phyloP scores from a whole-genome alignment of 2,797 vertebrate genomes.

The Oceanodroma leucorhoa region DNA sequence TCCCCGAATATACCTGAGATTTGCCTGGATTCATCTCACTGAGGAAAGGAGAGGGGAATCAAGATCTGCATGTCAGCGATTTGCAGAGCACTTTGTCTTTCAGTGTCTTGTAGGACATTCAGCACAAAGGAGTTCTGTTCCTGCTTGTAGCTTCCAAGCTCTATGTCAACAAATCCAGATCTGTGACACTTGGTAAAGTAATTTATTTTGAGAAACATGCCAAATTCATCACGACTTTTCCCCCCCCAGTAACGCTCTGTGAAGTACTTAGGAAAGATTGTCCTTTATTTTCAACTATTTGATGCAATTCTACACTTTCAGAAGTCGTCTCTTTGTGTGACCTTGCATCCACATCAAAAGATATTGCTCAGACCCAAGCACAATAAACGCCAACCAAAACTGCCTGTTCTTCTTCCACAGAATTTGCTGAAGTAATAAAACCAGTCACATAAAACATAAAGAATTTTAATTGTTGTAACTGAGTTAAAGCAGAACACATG shows the following conservation, averaged over 20 bases:
- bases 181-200: background rate
- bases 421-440: background rate
- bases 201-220: background rate
- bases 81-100: background rate
- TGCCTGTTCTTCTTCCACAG: rapidly evolving
- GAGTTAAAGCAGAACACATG: background rate
- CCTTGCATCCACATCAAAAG: background rate
- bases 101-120: background rate
- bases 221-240: background rate
- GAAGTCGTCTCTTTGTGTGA: rapidly evolving
- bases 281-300: background rate
- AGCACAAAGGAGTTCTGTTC: background rate
- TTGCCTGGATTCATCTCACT: background rate
- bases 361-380: background rate
- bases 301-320: background rate
- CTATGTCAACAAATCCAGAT: background rate
- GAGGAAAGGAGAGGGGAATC: background rate
- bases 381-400: background rate
- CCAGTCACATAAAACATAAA: background rate
- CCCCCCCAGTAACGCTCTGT: rapidly evolving
- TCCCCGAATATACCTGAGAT: background rate
- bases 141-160: too few relatives aligned
- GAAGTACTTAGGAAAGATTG: rapidly evolving
- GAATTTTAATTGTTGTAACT: constrained; percentile 21
- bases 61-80: background rate